phyloP scores from a whole-genome alignment of 2,113 vertebrate species.

The Butorides virescens region DNA sequence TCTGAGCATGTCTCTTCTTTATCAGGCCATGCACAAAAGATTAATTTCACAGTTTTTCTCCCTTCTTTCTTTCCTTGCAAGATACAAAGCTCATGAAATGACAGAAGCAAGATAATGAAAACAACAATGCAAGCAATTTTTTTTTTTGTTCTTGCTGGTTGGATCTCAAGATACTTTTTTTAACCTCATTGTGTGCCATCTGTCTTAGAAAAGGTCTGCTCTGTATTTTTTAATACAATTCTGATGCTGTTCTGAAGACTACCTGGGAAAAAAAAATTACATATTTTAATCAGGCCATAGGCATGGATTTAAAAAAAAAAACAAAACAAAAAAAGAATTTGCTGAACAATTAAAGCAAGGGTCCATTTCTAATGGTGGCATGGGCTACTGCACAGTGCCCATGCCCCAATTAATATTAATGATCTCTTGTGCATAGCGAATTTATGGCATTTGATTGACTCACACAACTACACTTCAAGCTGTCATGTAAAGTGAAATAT shows the following conservation, averaged over 20 bases:
- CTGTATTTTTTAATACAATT: constrained; percentile 83
- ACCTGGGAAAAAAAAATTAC: constrained; percentile 72
- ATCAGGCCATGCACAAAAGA: constrained; percentile 99
- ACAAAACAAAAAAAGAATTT: constrained; percentile 10
- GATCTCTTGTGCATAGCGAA: constrained; percentile 76
- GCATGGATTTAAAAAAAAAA: neutral
- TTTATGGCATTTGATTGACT: constrained; percentile 80
- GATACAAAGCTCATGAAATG: constrained; percentile 97
- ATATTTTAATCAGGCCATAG: constrained; percentile 73
- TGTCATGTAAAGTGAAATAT: constrained; percentile 78
- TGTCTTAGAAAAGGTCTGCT: constrained; percentile 85
- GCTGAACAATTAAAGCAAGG: constrained; percentile 65
- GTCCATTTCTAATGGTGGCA: constrained; percentile 73
- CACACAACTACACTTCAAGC: constrained; percentile 75
- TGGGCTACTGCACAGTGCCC: constrained; percentile 74
- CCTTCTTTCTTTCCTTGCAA: constrained; percentile 93
- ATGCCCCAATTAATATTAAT: constrained; percentile 80
- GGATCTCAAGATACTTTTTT: constrained; percentile 89
- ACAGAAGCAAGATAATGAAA: constrained; percentile 99
- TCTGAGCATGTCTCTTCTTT: constrained; percentile 99
- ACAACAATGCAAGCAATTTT: constrained; percentile 98
- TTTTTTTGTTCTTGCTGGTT: constrained; percentile 91
- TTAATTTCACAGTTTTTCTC: constrained; percentile 98
- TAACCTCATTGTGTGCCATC: constrained; percentile 88
- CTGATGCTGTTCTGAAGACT: constrained; percentile 74